Conservation (phyloP, 37 sponge, comb jelly and placozoan genomes). For the Spongilla lacustris region DNA sequence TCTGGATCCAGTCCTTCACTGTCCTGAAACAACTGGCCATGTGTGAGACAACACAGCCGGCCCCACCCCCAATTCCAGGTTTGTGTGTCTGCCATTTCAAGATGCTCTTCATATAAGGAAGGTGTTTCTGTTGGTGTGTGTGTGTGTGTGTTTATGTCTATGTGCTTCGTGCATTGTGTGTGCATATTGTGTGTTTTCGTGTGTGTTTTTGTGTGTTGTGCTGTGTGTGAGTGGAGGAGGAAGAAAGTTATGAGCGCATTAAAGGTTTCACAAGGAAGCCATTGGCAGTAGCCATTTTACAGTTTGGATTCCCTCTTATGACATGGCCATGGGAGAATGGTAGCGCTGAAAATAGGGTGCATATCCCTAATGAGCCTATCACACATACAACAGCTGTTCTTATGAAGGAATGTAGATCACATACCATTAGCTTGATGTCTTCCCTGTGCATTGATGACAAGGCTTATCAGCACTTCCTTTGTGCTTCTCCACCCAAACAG, state of each 20-base stretch:
- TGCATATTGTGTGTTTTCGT: too few species aligned
- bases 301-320: neutral
- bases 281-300: neutral
- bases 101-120: neutral
- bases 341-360: neutral
- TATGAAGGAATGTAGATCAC: neutral
- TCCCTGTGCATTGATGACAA: neutral
- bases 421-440: neutral
- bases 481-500: neutral
- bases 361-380: neutral
- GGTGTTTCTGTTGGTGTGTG: neutral
- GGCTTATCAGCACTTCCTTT: neutral
- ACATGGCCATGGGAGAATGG: neutral
- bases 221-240: too few species aligned
- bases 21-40: slow-evolving; percentile 54
- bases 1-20: slow-evolving; percentile 66
- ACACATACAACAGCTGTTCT: neutral
- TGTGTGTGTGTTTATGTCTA: neutral
- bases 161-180: neutral
- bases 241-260: too few species aligned
- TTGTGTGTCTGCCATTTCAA: neutral
- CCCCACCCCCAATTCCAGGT: slow-evolving; percentile 32
- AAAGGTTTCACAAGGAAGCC: neutral
- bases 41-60: slow-evolving; percentile 3
- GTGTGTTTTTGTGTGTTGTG: too few species aligned